Evolutionary conservation across 1,140 invertebrate genomes (phyloP), one percentile per base, ranked within the genome.

Genomic region (Pseudachorutes palmiensis): DNA sequence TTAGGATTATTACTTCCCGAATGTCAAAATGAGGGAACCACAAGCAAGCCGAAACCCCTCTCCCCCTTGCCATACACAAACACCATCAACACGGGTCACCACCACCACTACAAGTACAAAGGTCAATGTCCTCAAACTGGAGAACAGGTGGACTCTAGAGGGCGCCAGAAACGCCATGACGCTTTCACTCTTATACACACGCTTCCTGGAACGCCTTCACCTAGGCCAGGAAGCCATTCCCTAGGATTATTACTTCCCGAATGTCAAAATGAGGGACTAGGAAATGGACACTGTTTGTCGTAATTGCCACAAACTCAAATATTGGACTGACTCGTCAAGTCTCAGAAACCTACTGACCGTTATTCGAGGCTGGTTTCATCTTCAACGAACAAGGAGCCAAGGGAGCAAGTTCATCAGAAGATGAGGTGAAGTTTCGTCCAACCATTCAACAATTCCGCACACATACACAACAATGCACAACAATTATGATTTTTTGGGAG

Each of bases 31-130:
- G n/a, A n/a, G n/a, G 84, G 92, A 91, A 76, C 88, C 89, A 80
- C 90, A 92, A 83, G 91, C 90, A 78, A 92, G 83, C 75, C 83
- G 86, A 81, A 91, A 90, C 88, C 65, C 89, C 77, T 90, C 91
- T 79, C 91, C 89, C 74, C 89, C 91, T 78, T 90, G 87, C 78
- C 91, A 84, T 68, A 91, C 89, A 80, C 90, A 92, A 73, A 88
- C 87, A 75, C 85, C 49, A 51, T 45, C 41, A 31, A 68, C 61
- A 51, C 48, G 58, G 1, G 31, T 19, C 28, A 60, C 26, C 26
- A 60, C 3, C 2, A 60, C 9, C 26, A 60, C 26, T 60, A 60
- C 2, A 29, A 60, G 30, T 3, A 29, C 2, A 30, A 30, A 22
- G 58, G 12, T 9, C 36, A 9, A 45, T 45, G 36, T 45, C 36